phyloP scores from a whole-genome alignment of 2,797 vertebrate genomes.

The Antennarius maculatus region DNA sequence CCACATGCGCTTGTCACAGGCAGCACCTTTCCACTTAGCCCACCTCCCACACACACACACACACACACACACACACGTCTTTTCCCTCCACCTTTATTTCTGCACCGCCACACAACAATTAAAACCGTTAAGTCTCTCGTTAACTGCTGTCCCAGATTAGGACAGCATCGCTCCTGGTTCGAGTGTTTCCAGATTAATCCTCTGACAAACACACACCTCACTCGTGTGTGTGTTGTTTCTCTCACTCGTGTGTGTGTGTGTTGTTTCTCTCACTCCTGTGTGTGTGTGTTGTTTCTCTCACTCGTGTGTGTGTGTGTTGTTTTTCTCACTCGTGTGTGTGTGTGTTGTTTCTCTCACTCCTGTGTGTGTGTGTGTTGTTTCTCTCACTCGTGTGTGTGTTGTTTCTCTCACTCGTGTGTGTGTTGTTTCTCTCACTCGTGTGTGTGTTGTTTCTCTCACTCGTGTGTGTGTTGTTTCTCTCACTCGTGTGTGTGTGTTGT shows the following conservation, averaged over 20 bases:
- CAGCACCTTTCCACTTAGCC: not conserved
- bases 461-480: not conserved
- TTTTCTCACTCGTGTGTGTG: no score
- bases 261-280: no score
- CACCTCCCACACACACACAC: not conserved
- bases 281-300: no score
- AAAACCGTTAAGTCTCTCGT: constrained; percentile 47
- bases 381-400: no score
- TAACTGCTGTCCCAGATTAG: constrained; percentile 67
- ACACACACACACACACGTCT: constrained; percentile 1
- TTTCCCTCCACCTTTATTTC: constrained; percentile 41
- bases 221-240: constrained; percentile 7
- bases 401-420: no score
- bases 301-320: no score
- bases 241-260: no score
- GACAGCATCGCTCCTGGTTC: constrained; percentile 51
- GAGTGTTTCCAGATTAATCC: constrained; percentile 68
- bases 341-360: no score
- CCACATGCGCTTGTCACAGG: not conserved
- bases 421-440: no score
- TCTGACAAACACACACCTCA: constrained; percentile 30
- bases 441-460: no score
- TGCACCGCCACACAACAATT: constrained; percentile 62
- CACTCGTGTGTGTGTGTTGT: constrained; percentile 8
- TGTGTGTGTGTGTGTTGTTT: no score